Evolutionary conservation across 2,888 invertebrate species (phyloP).

Genomic region (Xestia c-nigrum): DNA sequence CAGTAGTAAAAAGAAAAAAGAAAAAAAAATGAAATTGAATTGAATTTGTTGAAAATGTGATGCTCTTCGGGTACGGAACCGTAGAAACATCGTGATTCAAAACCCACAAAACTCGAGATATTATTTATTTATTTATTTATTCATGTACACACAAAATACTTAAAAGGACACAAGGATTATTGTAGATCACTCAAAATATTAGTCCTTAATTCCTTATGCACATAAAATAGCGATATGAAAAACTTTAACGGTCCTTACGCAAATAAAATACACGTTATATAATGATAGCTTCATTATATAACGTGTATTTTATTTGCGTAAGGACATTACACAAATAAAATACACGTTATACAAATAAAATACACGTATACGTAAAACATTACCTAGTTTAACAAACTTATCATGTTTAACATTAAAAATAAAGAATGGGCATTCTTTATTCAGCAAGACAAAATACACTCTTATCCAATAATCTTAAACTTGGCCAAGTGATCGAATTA

Average conservation of each 20-base stretch:
- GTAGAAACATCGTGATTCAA: not conserved
- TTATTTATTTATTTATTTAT: too few species aligned
- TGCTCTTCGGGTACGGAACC: too few species aligned
- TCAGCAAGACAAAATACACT: slow-evolving; percentile 22
- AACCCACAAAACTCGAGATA: not conserved
- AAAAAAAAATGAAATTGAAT: too few species aligned
- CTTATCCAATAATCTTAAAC: slow-evolving; percentile 61
- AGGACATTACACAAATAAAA: not conserved
- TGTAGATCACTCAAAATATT: not conserved
- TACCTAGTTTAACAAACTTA: slow-evolving; percentile 1
- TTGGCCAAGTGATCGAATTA: slow-evolving; percentile 70
- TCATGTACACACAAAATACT: too few species aligned
- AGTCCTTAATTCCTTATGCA: not conserved
- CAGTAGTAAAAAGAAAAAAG: too few species aligned
- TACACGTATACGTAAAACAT: slow-evolving; percentile 23
- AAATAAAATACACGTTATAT: not conserved
- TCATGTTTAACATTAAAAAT: slow-evolving; percentile 10
- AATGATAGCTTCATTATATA: too few species aligned
- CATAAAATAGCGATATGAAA: slow-evolving; percentile 7
- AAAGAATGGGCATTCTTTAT: slow-evolving; percentile 15
- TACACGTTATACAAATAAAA: too few species aligned
- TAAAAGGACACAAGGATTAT: too few species aligned
- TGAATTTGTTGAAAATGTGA: too few species aligned
- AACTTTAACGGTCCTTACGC: not conserved
- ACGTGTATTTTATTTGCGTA: too few species aligned